Percentiles rank a stretch among this genome's conserved stretches.
Evolutionary conservation across 2,888 invertebrate genomes (phyloP).

Genomic region (Aporophyla nigra): DNA sequence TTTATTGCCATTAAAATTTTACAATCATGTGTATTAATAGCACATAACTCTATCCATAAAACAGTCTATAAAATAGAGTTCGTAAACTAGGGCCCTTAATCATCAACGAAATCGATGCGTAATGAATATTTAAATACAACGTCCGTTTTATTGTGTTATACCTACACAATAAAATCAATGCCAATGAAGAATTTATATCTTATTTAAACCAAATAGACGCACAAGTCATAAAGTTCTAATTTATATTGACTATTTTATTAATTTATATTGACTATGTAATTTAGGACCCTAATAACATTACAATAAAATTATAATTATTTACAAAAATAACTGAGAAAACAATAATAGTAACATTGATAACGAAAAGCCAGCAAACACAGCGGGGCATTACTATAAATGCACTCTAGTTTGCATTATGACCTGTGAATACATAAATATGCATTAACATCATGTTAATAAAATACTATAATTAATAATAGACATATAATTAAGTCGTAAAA

Average conservation of each 20-base stretch:
- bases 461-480: slow-evolving; percentile 26
- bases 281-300: slow-evolving; percentile 12
- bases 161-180: slow-evolving; percentile 26
- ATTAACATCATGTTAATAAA: background rate
- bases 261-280: slow-evolving; percentile 29
- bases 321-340: slow-evolving; percentile 5
- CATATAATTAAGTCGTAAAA: slow-evolving; percentile 46
- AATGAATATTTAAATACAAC: slow-evolving; percentile 30
- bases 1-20: slow-evolving; percentile 34
- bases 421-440: slow-evolving; percentile 18
- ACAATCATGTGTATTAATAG: slow-evolving; percentile 22
- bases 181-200: slow-evolving; percentile 35
- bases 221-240: slow-evolving; percentile 25
- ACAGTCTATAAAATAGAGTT: slow-evolving; percentile 31
- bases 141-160: slow-evolving; percentile 10
- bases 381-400: slow-evolving; percentile 20
- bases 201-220: slow-evolving; percentile 33
- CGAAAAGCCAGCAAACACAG: slow-evolving; percentile 12
- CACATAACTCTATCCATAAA: slow-evolving; percentile 22
- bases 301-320: slow-evolving; percentile 8
- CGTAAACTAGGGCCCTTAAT: slow-evolving; percentile 20
- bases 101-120: background rate
- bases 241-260: slow-evolving; percentile 32
- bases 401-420: slow-evolving; percentile 18
- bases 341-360: slow-evolving; percentile 1